Conservation (phyloP, 2,797 vertebrate genomes). For the Anabacerthia variegaticeps region DNA sequence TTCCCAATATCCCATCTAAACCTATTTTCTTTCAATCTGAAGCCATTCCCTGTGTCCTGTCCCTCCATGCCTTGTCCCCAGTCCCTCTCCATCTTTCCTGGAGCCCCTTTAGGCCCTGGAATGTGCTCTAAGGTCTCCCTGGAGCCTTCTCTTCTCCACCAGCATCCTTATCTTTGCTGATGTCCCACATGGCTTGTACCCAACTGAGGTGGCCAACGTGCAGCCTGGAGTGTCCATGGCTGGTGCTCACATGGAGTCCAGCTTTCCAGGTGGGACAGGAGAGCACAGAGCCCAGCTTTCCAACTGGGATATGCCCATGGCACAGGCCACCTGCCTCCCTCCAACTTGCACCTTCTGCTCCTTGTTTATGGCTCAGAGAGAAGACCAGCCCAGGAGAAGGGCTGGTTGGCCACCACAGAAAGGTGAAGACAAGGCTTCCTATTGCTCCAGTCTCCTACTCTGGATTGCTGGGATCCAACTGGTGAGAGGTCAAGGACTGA, state of each 20-base stretch:
- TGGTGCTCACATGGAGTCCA: background rate
- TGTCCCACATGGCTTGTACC: background rate
- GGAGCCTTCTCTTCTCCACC: background rate
- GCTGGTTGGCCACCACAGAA: background rate
- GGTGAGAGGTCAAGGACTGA: background rate
- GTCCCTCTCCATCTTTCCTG: background rate
- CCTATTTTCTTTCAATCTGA: background rate
- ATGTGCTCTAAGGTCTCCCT: fast-evolving
- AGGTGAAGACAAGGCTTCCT: background rate
- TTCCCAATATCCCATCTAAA: background rate
- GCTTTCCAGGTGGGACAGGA: background rate
- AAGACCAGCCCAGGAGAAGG: background rate
- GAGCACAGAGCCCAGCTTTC: background rate
- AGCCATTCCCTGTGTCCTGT: background rate
- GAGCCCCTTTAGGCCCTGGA: fast-evolving
- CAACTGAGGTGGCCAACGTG: background rate
- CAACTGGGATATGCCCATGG: background rate
- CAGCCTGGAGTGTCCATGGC: fast-evolving
- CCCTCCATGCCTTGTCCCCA: background rate
- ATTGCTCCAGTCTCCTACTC: background rate
- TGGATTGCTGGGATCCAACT: background rate
- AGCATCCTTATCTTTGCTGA: background rate
- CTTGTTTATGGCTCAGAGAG: background rate
- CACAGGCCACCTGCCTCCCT: background rate
- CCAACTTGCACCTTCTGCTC: background rate